These are phyloP conservation scores for Telenomus remus DNA, from an alignment of 1,140 invertebrate genomes.

Conservation along the genomic window DNA sequence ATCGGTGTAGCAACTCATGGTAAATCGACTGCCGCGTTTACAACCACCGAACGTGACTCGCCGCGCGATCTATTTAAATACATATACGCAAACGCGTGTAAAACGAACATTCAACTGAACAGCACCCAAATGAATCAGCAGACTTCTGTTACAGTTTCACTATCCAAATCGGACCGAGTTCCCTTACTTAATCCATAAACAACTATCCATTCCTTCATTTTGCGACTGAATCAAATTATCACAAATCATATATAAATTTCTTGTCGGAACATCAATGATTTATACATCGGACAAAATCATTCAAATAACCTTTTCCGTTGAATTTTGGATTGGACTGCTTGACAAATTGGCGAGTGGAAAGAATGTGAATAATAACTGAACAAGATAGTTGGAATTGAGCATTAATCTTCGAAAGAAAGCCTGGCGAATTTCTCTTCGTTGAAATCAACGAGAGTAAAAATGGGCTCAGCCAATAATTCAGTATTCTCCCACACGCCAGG, in stretches of 20 bases:
- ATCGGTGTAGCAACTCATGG: constrained; percentile 66
- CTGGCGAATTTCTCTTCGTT: constrained; percentile 38
- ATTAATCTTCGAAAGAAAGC: constrained; percentile 21
- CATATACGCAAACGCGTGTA: constrained; percentile 53
- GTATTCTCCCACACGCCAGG: constrained; percentile 45
- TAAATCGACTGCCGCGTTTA: constrained; percentile 64
- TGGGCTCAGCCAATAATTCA: constrained; percentile 43
- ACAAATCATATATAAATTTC: too few species aligned
- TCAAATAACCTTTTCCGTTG: too few species aligned
- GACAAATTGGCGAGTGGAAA: constrained; percentile 1
- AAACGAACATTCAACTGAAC: constrained; percentile 40
- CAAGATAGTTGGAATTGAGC: constrained; percentile 6
- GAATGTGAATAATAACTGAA: neutral
- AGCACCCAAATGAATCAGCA: constrained; percentile 18
- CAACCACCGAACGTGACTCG: constrained; percentile 57
- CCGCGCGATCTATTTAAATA: constrained; percentile 55
- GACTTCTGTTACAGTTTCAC: constrained; percentile 8
- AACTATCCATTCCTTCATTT: too few species aligned
- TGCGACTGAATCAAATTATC: too few species aligned
- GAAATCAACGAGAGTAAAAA: constrained; percentile 26
- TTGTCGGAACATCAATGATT: too few species aligned
- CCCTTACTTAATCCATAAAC: too few species aligned
- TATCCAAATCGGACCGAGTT: neutral
- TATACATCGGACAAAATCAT: too few species aligned
- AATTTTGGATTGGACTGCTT: neutral